phyloP scores from a whole-genome alignment of 2,113 vertebrate species.

The Mormyrus iriodes region DNA sequence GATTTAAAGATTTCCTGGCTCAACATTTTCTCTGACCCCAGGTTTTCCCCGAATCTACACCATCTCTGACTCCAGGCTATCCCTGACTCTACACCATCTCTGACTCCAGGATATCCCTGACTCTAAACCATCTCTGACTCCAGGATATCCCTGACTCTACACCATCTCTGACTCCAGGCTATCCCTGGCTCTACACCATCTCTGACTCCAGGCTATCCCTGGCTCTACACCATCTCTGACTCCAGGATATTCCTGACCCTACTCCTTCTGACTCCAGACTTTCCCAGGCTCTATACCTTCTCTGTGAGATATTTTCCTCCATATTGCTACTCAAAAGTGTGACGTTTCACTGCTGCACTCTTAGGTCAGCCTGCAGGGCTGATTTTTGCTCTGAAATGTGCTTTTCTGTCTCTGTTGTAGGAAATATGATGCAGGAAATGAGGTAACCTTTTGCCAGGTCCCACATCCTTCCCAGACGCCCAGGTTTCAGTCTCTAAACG shows the following conservation, averaged over 20 bases:
- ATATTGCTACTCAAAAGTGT: neutral
- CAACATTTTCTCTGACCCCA: neutral
- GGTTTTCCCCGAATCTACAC: neutral
- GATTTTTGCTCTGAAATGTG: neutral
- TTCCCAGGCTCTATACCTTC: neutral
- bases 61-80: neutral
- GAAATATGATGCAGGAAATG: neutral
- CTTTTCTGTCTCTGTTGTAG: neutral
- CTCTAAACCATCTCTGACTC: too few relatives aligned
- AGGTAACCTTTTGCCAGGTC: neutral
- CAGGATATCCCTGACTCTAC: too few relatives aligned
- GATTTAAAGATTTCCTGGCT: neutral
- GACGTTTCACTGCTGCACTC: neutral
- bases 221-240: too few relatives aligned
- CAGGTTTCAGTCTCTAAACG: neutral
- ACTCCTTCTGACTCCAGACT: neutral
- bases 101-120: too few relatives aligned
- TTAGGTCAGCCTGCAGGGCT: neutral
- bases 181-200: too few relatives aligned
- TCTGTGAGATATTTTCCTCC: neutral
- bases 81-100: too few relatives aligned
- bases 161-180: too few relatives aligned
- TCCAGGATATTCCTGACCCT: too few relatives aligned
- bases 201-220: too few relatives aligned
- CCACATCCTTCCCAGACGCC: neutral